These are phyloP conservation scores for Eupithecia vulgata DNA, from an alignment of 2,888 invertebrate genomes.

Conservation along the genomic window DNA sequence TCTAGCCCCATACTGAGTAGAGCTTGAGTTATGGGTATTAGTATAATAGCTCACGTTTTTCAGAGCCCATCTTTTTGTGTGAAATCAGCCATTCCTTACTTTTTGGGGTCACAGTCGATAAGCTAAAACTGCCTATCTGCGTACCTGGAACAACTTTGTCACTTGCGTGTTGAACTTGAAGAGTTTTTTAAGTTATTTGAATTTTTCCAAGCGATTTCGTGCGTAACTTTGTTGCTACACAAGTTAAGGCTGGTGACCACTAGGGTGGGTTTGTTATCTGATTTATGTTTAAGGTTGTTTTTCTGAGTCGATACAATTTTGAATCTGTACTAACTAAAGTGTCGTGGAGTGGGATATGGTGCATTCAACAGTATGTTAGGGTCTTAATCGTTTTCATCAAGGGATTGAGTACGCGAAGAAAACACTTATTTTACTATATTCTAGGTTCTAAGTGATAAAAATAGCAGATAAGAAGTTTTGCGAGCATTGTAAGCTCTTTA, in stretches of 20 bases:
- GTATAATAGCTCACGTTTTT: not conserved
- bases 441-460: too few relatives aligned
- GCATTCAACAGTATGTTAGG: not conserved
- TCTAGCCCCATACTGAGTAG: too few relatives aligned
- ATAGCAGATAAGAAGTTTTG: too few relatives aligned
- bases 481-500: too few relatives aligned
- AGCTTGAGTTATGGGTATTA: too few relatives aligned
- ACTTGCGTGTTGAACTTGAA: constrained; percentile 34
- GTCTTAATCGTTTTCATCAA: too few relatives aligned
- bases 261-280: not conserved
- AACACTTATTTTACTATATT: too few relatives aligned
- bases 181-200: constrained; percentile 5
- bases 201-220: not conserved
- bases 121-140: constrained; percentile 40
- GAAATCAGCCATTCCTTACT: constrained; percentile 13
- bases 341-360: too few relatives aligned
- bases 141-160: constrained; percentile 35
- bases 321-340: too few relatives aligned
- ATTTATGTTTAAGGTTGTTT: not conserved
- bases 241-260: not conserved
- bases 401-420: too few relatives aligned
- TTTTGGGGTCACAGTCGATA: constrained; percentile 42
- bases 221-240: not conserved
- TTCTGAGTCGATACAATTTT: not conserved
- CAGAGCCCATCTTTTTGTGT: not conserved